Evolutionary conservation across 2,888 invertebrate species (phyloP).

Genomic region (Drosophila subquinaria): DNA sequence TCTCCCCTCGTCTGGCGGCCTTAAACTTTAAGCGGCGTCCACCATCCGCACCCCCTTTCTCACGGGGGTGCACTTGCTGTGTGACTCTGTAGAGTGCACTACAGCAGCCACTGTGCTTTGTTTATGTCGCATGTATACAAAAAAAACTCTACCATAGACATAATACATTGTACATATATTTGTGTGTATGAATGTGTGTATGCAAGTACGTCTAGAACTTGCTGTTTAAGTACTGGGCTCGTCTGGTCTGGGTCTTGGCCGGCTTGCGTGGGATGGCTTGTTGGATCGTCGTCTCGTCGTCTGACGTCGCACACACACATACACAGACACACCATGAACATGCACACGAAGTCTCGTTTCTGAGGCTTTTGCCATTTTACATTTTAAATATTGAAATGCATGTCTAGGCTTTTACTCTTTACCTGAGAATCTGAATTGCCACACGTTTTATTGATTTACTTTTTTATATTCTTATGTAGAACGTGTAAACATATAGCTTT

Average conservation of each 20-base stretch:
- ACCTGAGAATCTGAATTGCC: conserved; percentile 26
- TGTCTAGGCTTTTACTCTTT: conserved; percentile 41
- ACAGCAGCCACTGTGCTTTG: conserved; percentile 68
- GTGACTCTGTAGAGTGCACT: conserved; percentile 66
- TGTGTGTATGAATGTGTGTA: conserved; percentile 17
- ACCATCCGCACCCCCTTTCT: background rate
- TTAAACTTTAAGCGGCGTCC: conserved; percentile 49
- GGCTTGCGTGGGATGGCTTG: conserved; percentile 30
- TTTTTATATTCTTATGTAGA: background rate
- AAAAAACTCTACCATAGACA: conserved; percentile 24
- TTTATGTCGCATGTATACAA: conserved; percentile 66
- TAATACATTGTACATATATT: conserved; percentile 13
- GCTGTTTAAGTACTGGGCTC: conserved; percentile 65
- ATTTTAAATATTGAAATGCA: conserved; percentile 72
- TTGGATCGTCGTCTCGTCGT: conserved; percentile 37
- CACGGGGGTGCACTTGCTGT: conserved; percentile 1
- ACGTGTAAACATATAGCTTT: conserved; percentile 44
- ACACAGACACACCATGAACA: background rate
- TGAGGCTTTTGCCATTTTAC: conserved; percentile 52
- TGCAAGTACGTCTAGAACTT: conserved; percentile 69
- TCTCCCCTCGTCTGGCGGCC: conserved; percentile 38
- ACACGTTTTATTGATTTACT: conserved; percentile 59
- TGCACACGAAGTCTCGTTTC: conserved; percentile 20
- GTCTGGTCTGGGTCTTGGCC: conserved; percentile 63
- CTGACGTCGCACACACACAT: conserved; percentile 10